These are phyloP conservation scores for Trichonephila clavata DNA, from an alignment of 1,140 invertebrate species.

Conservation along the genomic window DNA sequence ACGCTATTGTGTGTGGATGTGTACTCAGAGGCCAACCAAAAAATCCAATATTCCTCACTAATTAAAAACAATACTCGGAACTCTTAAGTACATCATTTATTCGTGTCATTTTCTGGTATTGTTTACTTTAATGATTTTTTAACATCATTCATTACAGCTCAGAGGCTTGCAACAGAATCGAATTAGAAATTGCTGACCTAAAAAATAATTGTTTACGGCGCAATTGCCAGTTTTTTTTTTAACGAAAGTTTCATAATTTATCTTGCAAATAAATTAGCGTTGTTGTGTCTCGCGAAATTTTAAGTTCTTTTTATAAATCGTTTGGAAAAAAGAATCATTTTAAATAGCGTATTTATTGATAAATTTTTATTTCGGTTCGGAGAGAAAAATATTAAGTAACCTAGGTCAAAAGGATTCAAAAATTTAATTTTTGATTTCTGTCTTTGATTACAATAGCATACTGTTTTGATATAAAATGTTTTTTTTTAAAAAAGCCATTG, in stretches of 20 bases:
- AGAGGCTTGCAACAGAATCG: neutral
- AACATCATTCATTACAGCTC: neutral
- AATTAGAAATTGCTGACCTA: constrained; percentile 24
- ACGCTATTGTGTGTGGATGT: neutral
- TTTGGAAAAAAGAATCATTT: no score
- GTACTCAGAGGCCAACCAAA: neutral
- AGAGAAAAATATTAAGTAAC: no score
- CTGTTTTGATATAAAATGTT: no score
- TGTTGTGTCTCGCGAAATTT: neutral
- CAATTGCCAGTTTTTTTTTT: neutral
- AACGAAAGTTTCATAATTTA: neutral
- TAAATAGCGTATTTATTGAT: no score
- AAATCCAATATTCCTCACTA: constrained; percentile 43
- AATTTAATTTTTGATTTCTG: no score
- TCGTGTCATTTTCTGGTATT: neutral
- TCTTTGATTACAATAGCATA: no score
- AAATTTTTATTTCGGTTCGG: neutral
- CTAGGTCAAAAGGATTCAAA: no score
- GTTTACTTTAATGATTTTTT: constrained; percentile 54
- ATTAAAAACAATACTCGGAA: constrained; percentile 44
- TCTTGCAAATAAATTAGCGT: neutral
- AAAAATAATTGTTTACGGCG: constrained; percentile 2
- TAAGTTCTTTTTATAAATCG: no score
- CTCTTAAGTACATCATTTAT: constrained; percentile 30
- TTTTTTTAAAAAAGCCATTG: no score